Conservation (phyloP, 1,140 invertebrate genomes). For the Atta colombica region DNA sequence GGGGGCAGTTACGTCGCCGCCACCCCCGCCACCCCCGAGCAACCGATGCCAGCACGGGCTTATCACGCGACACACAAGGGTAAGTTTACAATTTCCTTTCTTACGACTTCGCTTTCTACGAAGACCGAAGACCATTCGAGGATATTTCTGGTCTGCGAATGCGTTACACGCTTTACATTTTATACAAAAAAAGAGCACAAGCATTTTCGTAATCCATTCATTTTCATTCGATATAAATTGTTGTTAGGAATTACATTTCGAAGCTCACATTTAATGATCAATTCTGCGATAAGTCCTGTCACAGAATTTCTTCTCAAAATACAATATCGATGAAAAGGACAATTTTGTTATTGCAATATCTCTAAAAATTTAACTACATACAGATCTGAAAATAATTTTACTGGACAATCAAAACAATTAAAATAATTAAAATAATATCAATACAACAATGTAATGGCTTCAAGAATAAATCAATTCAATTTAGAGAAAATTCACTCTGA, state of each 20-base stretch:
- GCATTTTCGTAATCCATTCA: neutral
- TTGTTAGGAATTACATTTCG: neutral
- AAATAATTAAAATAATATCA: too few relatives aligned
- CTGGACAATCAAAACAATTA: too few relatives aligned
- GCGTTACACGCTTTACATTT: neutral
- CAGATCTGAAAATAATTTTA: too few relatives aligned
- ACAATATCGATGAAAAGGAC: neutral
- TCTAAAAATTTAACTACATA: too few relatives aligned
- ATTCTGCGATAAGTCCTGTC: neutral
- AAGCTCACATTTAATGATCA: neutral
- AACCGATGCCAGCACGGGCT: slow-evolving; percentile 85
- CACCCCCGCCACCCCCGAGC: slow-evolving; percentile 84
- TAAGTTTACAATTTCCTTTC: slow-evolving; percentile 76
- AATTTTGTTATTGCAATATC: too few relatives aligned
- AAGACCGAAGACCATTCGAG: neutral
- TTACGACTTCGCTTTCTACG: slow-evolving; percentile 31
- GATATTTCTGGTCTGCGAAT: neutral
- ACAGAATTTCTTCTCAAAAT: neutral
- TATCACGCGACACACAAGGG: slow-evolving; percentile 88
- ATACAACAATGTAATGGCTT: too few relatives aligned
- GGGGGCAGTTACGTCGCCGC: slow-evolving; percentile 85
- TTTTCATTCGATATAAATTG: neutral
- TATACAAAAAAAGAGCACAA: neutral
- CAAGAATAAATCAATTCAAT: too few relatives aligned
- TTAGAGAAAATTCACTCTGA: too few relatives aligned